phyloP scores from a whole-genome alignment of 2,113 vertebrate species.

The Camelus dromedarius region DNA sequence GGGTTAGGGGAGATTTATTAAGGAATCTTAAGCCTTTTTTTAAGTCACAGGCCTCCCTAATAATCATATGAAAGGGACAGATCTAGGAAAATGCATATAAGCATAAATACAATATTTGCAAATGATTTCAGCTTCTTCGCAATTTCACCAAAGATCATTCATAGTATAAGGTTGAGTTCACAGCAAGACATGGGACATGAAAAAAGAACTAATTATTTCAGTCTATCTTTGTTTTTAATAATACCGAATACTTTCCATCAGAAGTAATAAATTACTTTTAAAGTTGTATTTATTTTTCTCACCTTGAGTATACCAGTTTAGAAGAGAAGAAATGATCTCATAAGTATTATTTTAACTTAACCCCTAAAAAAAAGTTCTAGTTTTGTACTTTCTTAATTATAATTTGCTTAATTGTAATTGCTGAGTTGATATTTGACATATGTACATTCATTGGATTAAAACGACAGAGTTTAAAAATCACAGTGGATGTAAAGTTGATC shows the following conservation, averaged over 20 bases:
- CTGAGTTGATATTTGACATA: background rate
- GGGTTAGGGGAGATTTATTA: background rate
- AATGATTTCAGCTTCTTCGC: background rate
- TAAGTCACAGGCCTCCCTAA: background rate
- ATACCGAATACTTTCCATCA: slow-evolving; percentile 28
- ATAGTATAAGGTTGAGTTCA: background rate
- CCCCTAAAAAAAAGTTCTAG: background rate
- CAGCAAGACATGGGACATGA: background rate
- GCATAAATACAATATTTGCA: background rate
- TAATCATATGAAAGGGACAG: background rate
- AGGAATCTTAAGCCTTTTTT: background rate
- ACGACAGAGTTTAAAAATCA: background rate
- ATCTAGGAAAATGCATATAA: background rate
- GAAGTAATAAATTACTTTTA: slow-evolving; percentile 1
- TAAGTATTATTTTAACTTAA: background rate
- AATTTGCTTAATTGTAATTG: no score
- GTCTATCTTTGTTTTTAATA: background rate
- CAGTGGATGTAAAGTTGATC: background rate
- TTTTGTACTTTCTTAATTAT: background rate
- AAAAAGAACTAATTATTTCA: slow-evolving; percentile 36
- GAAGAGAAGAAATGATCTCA: background rate
- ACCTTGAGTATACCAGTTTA: background rate
- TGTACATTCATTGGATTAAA: background rate
- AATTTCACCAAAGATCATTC: background rate
- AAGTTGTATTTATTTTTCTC: slow-evolving; percentile 5